phyloP scores from a whole-genome alignment of 2,888 invertebrate species.

The Oegoconia quadripuncta region DNA sequence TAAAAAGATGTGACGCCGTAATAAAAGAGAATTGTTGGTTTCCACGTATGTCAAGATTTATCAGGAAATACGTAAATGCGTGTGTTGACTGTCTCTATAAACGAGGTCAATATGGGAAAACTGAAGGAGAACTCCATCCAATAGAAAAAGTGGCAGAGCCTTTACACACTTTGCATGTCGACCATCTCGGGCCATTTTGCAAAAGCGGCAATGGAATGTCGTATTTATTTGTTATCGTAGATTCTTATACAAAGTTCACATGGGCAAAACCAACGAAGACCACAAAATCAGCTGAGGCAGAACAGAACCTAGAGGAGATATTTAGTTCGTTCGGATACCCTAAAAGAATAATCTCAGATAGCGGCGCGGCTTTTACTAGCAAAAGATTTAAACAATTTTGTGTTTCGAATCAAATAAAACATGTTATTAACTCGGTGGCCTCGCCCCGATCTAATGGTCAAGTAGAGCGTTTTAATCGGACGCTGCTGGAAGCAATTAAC shows the following conservation, averaged over 20 bases:
- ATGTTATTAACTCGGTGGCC: conserved; percentile 6
- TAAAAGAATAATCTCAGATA: conserved; percentile 7
- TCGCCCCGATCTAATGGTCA: background rate
- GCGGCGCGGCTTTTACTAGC: conserved; percentile 14
- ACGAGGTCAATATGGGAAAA: conserved; percentile 10
- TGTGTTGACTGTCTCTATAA: conserved; percentile 17
- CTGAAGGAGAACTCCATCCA: conserved; percentile 8
- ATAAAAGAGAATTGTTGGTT: conserved; percentile 18
- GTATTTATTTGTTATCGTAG: no score
- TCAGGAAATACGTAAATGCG: conserved; percentile 18
- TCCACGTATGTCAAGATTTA: conserved; percentile 17
- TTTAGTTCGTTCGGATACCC: conserved; percentile 17
- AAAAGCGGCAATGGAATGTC: no score
- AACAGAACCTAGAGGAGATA: conserved; percentile 12
- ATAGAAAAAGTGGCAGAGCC: conserved; percentile 12
- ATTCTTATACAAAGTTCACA: no score
- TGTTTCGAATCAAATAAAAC: conserved; percentile 10
- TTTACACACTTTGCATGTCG: conserved; percentile 17
- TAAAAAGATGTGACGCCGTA: conserved; percentile 16
- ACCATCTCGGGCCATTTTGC: conserved; percentile 20
- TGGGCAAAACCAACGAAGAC: no score
- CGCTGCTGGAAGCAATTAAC: conserved; percentile 1
- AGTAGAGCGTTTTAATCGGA: conserved; percentile 7
- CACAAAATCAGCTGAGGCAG: no score
- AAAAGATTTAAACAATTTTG: conserved; percentile 14